Evolutionary conservation across 2,113 vertebrate genomes (phyloP).

Genomic region (Ancistrus triradiatus): DNA sequence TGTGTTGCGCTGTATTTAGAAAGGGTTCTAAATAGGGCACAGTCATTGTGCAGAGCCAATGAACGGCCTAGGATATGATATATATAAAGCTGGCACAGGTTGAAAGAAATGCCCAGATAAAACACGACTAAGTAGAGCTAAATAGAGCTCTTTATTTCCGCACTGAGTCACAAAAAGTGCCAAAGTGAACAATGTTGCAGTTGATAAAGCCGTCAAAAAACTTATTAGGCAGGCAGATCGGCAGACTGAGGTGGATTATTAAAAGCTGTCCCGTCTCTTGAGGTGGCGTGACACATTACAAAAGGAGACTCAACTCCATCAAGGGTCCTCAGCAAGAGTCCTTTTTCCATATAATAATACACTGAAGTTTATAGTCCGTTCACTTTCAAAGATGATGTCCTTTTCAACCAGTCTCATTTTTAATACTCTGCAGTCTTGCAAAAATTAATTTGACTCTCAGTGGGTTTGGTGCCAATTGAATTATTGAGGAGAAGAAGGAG

Average conservation of each 20-base stretch:
- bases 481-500: background rate
- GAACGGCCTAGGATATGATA: background rate
- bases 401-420: slow-evolving; percentile 21
- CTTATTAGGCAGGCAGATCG: slow-evolving; percentile 11
- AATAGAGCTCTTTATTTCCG: background rate
- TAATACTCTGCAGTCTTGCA: slow-evolving; percentile 35
- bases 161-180: background rate
- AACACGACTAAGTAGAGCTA: background rate
- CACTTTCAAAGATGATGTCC: slow-evolving; percentile 15
- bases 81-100: background rate
- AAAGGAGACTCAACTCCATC: slow-evolving; percentile 23
- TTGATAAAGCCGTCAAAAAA: slow-evolving; percentile 21
- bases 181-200: slow-evolving; percentile 1
- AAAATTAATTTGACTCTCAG: slow-evolving; percentile 40
- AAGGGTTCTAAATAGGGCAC: slow-evolving; percentile 33
- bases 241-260: slow-evolving; percentile 22
- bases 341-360: slow-evolving; percentile 7
- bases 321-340: slow-evolving; percentile 24
- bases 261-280: no score
- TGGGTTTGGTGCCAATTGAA: slow-evolving; percentile 21
- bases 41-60: slow-evolving; percentile 16
- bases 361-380: slow-evolving; percentile 17
- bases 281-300: slow-evolving; percentile 8
- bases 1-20: slow-evolving; percentile 25
- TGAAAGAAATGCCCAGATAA: background rate